Evolutionary conservation across 2,888 invertebrate species (phyloP), one percentile per base, ranked within the genome.

Genomic region (Apodemia duryi): DNA sequence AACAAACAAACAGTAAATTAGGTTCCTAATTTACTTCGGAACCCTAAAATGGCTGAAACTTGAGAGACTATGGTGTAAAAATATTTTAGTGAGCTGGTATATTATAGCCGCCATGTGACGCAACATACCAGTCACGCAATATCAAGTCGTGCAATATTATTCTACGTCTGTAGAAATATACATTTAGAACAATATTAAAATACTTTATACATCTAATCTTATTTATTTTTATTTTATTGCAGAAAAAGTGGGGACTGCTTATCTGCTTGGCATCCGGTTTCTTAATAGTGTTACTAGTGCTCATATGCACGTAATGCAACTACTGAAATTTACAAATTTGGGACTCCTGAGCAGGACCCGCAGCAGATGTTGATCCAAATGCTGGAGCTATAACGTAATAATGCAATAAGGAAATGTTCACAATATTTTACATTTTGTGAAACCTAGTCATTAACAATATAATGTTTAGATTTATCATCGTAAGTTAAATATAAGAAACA

Each of bases 201-300:
- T 43, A 43, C 43, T 11, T 43, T 43, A 43, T 3, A 11, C 43
- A 10, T 43, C 11, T 11, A 43, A 43, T 43, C 38, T 38, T 65
- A 13, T 29, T 10, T 57, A 4, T 51, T 43, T 61, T 6, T 64
- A 43, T 63, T 66, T 65, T 21, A 21, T 67, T 68, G 2, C 85
- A 91, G 91, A 91, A 90, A 79, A 88, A 86, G 70, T 57, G 84
- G 65, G 80, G 88, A 21, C 74, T 91, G 10, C 76, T 87, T 46
- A 73, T 90, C 60, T 90, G 90, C 72, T 67, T 91, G 63, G 77
- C 75, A 68, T 77, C 76, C 35, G 91, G 90, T 11, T 79, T 82
- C 73, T 75, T 83, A 28, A 70, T 90, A 49, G 86, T 91, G 70
- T 72, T 91, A 67, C 74, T 89, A 41, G 88, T 91, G 70, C 80